These are phyloP conservation scores for Diadegma fenestrale DNA, from an alignment of 2,888 invertebrate genomes.

Conservation along the genomic window DNA sequence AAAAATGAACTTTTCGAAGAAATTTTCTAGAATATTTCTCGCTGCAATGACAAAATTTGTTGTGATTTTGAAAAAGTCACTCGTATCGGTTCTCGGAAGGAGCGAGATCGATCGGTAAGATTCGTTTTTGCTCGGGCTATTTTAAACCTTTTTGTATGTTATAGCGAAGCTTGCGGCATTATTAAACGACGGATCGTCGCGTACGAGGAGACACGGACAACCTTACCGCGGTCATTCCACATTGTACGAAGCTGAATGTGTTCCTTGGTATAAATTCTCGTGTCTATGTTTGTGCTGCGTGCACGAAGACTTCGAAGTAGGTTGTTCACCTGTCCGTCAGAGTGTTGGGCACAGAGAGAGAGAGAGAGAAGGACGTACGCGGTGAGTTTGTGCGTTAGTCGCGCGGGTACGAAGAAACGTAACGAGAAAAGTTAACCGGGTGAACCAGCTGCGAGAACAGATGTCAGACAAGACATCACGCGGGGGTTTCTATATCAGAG, in stretches of 20 bases:
- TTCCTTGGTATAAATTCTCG: background rate
- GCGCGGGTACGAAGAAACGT: conserved; percentile 49
- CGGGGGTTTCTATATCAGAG: conserved; percentile 46
- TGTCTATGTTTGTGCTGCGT: conserved; percentile 7
- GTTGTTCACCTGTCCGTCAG: conserved; percentile 62
- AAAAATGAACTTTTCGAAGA: too few species aligned
- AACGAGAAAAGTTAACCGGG: conserved; percentile 59
- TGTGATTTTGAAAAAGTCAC: too few species aligned
- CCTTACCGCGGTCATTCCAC: conserved; percentile 35
- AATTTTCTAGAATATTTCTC: too few species aligned
- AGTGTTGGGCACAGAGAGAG: background rate
- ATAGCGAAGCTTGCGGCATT: conserved; percentile 18
- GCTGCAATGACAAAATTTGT: too few species aligned
- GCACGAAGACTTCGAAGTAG: conserved; percentile 56
- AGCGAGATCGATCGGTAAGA: background rate
- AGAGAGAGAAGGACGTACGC: background rate
- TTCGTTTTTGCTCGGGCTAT: background rate
- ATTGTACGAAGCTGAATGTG: background rate
- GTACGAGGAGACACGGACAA: conserved; percentile 11
- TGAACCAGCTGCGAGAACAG: conserved; percentile 68
- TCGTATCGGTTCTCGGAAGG: background rate
- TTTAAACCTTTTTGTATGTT: background rate
- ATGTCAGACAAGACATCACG: conserved; percentile 60
- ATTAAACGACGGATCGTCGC: conserved; percentile 10
- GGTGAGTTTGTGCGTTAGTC: conserved; percentile 30